Evolutionary conservation across 2,888 invertebrate species (phyloP), one percentile per base, ranked within the genome.

Genomic region (Drosophila falleni): DNA sequence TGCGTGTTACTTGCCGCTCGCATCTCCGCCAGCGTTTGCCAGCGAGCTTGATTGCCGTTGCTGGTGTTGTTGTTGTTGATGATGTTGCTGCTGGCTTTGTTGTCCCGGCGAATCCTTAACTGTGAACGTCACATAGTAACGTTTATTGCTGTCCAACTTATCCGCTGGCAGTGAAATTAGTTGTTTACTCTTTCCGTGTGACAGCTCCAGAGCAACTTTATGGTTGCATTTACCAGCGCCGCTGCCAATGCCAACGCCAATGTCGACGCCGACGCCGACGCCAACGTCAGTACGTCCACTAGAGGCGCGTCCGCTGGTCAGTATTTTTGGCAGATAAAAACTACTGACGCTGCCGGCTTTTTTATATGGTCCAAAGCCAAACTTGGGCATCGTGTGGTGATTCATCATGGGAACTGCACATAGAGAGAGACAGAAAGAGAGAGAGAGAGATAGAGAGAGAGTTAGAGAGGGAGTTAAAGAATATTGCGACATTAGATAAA

Each of bases 81-180:
- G 70, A 0, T 70, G 73, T 11, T 77, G 72, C 13, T 72, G 78
- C 4, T 72, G 81, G 35, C 23, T 63, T 49, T 68, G 74, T 39
- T 74, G 71, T 10, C 81, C 80, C 35, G 85, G 81, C 15, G 92
- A 85, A 55, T 97, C 97, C 92, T 97, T 97, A 4, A 98, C 97
- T 33, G 97, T 97, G 91, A 98, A 97, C 54, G 97, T 98, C 68
- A 98, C 97, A 92, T 97, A 97, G 93, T 98, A 98, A 90, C 97
- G 94, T 93, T 97, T 98, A 91, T 96, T 97, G 90, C 96, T 96
- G 92, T 98, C 97, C 86, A 98, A 93, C 91, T 95, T 95, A 89
- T 97, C 97, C 19, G 97, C 96, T 58, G 98, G 98, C 92, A 98
- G 94, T 85, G 97, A 96, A 90, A 97, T 97, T 78, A 97, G 94